Conservation (phyloP, 2,888 invertebrate species). For the Cataglyphis albicans region DNA sequence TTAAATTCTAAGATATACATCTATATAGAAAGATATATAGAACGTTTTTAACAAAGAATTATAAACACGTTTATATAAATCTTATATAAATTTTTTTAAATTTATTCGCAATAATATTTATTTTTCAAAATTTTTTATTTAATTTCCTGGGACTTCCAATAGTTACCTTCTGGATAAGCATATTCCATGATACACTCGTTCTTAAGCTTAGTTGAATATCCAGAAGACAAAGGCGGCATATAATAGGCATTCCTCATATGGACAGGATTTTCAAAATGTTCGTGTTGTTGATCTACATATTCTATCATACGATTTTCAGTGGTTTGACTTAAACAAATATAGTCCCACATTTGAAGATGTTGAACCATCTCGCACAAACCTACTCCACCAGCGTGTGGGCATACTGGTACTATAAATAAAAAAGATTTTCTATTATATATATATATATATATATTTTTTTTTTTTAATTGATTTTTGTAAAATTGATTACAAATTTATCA, state of each 20-base stretch:
- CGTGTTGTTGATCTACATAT: constrained; percentile 96
- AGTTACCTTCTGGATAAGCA: constrained; percentile 92
- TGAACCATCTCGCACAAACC: constrained; percentile 98
- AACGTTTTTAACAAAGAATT: constrained; percentile 8
- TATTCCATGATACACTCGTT: constrained; percentile 90
- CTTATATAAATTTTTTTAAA: constrained; percentile 82
- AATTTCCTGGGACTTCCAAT: constrained; percentile 90
- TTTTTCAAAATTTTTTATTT: constrained; percentile 84
- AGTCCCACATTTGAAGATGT: constrained; percentile 96
- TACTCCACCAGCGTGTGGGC: constrained; percentile 98
- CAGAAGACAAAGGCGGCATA: constrained; percentile 91
- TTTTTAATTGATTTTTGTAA: not conserved
- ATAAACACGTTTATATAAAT: not conserved
- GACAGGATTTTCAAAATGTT: constrained; percentile 93
- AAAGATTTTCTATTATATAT: not conserved
- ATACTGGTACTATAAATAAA: constrained; percentile 92
- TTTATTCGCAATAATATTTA: constrained; percentile 72
- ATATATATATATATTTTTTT: too few species aligned
- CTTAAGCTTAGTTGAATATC: constrained; percentile 94
- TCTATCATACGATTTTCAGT: constrained; percentile 92
- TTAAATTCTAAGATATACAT: not conserved
- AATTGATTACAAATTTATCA: not conserved
- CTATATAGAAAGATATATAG: not conserved
- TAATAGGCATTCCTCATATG: constrained; percentile 91
- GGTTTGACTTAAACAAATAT: constrained; percentile 90